Evolutionary conservation across 2,797 vertebrate genomes (phyloP).

Genomic region (Chromis chromis): DNA sequence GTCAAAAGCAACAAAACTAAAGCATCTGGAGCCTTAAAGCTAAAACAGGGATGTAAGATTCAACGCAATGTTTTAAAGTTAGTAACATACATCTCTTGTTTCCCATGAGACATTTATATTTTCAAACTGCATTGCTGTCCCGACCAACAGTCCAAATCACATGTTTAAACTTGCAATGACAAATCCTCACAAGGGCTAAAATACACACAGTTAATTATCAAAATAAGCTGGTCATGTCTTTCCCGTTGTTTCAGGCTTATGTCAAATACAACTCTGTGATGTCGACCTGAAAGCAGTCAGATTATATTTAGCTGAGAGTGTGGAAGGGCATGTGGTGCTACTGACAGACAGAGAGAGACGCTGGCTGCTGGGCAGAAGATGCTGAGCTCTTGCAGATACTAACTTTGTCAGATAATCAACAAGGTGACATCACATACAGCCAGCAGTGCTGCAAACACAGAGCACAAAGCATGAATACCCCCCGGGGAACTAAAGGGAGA

Average conservation of each 20-base stretch:
- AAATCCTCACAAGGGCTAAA: neutral
- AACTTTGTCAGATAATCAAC: neutral
- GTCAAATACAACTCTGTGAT: constrained; percentile 10
- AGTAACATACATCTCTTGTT: neutral
- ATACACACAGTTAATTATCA: neutral
- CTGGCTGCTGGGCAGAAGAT: neutral
- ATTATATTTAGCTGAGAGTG: constrained; percentile 22
- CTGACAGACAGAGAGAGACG: constrained; percentile 10
- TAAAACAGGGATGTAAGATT: neutral
- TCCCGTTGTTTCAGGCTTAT: neutral
- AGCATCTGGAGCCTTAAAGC: neutral
- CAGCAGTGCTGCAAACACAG: neutral
- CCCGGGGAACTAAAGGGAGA: neutral
- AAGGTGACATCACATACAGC: constrained; percentile 6
- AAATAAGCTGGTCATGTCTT: neutral
- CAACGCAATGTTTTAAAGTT: too few species aligned
- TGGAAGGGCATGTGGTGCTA: neutral
- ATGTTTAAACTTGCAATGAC: too few species aligned
- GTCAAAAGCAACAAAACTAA: neutral
- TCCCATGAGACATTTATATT: neutral
- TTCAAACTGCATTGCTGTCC: neutral
- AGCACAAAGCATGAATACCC: neutral
- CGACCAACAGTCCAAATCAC: too few species aligned
- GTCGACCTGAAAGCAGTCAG: constrained; percentile 1
- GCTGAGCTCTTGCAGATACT: neutral